These are phyloP conservation scores for Leuctra nigra DNA, from an alignment of 2,888 invertebrate genomes.

Conservation along the genomic window DNA sequence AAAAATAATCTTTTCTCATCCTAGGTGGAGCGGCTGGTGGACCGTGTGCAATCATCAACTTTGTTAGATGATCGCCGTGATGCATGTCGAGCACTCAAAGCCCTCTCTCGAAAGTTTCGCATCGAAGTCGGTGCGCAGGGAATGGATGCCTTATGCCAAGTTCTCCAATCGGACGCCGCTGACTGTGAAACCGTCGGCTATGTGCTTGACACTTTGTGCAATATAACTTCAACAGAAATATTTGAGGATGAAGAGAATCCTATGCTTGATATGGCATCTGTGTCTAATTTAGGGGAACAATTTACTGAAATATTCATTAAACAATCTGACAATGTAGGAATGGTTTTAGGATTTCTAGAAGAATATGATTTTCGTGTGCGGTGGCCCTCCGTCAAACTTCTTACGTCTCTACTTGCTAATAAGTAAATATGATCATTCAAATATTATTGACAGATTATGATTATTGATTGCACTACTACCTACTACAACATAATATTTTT, in stretches of 20 bases:
- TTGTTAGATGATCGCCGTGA: constrained; percentile 91
- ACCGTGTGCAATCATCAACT: constrained; percentile 87
- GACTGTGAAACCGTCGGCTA: constrained; percentile 91
- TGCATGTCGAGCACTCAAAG: constrained; percentile 92
- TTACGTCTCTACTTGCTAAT: constrained; percentile 82
- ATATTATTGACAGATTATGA: background rate
- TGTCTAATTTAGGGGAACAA: constrained; percentile 72
- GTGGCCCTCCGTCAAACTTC: constrained; percentile 80
- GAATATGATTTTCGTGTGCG: constrained; percentile 94
- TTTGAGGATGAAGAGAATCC: constrained; percentile 49
- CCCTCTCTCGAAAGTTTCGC: constrained; percentile 82
- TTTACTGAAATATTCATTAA: constrained; percentile 98
- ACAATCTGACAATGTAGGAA: constrained; percentile 72
- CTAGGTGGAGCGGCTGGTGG: constrained; percentile 89
- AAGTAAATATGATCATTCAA: constrained; percentile 35
- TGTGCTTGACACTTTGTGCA: constrained; percentile 85
- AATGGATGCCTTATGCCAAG: constrained; percentile 69
- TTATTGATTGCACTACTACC: too few relatives aligned
- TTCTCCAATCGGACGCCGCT: constrained; percentile 79
- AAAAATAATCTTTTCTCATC: too few relatives aligned
- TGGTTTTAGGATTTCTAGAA: constrained; percentile 78
- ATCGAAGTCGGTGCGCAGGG: constrained; percentile 94
- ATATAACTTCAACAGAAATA: constrained; percentile 73
- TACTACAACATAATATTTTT: too few relatives aligned
- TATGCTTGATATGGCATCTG: background rate